Evolutionary conservation across 2,797 vertebrate species (phyloP).

Genomic region (Rallus crepitans): DNA sequence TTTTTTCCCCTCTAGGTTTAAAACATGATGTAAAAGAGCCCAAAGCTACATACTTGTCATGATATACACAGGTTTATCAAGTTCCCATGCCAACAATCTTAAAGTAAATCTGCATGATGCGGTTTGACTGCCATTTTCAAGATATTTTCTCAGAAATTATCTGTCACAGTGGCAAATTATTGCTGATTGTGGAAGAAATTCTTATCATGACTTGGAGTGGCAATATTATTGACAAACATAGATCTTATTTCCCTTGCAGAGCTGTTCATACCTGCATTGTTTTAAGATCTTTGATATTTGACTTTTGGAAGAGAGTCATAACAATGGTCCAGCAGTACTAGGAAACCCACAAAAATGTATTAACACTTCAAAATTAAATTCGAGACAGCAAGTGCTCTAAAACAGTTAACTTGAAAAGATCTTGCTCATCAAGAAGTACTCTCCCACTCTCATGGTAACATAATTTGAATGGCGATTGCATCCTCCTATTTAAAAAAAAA

Average conservation of each 20-base stretch:
- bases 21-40: not conserved
- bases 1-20: not conserved
- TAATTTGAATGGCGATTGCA: not conserved
- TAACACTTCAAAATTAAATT: not conserved
- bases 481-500: not conserved
- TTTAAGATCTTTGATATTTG: not conserved
- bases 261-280: not conserved
- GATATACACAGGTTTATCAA: not conserved
- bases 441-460: not conserved
- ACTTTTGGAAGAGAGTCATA: not conserved
- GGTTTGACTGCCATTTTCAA: not conserved
- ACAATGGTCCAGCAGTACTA: not conserved
- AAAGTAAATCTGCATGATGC: not conserved
- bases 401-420: not conserved
- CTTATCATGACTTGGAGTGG: not conserved
- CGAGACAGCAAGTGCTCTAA: not conserved
- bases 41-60: not conserved
- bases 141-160: constrained; percentile 8
- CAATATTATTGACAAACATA: not conserved
- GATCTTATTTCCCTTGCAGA: not conserved
- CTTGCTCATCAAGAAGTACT: not conserved
- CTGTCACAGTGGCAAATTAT: not conserved
- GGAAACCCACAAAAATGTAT: not conserved
- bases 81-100: constrained; percentile 5
- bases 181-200: not conserved